A percentile compares a stretch with the other conserved stretches of the same genome.
These are phyloP conservation scores for Congeria kusceri DNA, from an alignment of 2,888 invertebrate genomes.

Conservation along the genomic window DNA sequence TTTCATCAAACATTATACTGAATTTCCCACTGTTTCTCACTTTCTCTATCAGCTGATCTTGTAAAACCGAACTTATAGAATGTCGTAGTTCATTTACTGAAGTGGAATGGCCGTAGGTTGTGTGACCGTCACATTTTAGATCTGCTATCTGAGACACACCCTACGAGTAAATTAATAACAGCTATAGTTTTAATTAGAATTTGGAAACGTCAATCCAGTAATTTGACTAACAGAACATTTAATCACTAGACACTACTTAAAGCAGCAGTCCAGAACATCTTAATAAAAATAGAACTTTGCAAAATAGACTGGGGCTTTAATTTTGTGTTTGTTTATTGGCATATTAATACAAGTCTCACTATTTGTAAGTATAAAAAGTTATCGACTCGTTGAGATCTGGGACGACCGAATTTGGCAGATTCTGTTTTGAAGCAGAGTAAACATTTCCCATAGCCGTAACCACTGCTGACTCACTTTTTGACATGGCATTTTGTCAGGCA, in stretches of 20 bases:
- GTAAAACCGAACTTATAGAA: not conserved
- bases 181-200: too few relatives aligned
- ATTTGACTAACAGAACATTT: too few relatives aligned
- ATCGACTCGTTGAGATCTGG: slow-evolving; percentile 9
- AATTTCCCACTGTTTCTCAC: not conserved
- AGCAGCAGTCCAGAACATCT: too few relatives aligned
- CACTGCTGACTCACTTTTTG: not conserved
- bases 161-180: not conserved
- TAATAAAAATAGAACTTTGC: too few relatives aligned
- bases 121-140: not conserved
- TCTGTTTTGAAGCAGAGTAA: not conserved
- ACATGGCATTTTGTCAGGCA: not conserved
- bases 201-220: too few relatives aligned
- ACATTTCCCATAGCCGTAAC: slow-evolving; percentile 1
- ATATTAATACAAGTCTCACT: too few relatives aligned
- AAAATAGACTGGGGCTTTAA: too few relatives aligned
- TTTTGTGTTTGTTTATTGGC: too few relatives aligned
- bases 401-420: slow-evolving; percentile 4
- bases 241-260: too few relatives aligned
- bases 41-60: not conserved
- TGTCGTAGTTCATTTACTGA: not conserved
- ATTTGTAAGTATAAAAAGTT: slow-evolving; percentile 3
- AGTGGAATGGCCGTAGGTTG: not conserved
- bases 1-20: slow-evolving; percentile 4
- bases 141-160: not conserved